These are phyloP conservation scores for Sipunculus nudus DNA, from an alignment of 2,888 invertebrate species.

Conservation along the genomic window DNA sequence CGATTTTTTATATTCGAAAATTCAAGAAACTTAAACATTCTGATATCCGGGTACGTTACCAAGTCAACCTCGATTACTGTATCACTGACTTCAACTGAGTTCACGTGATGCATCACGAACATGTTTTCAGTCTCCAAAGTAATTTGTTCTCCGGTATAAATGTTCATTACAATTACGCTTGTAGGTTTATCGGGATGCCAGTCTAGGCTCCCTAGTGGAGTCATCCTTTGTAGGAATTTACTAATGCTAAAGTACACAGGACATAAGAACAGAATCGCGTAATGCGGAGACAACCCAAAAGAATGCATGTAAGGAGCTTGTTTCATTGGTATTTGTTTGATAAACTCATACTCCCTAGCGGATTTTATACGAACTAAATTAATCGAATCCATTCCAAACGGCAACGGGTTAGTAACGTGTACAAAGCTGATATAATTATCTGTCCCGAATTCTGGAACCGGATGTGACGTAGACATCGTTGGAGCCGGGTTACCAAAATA, in stretches of 20 bases:
- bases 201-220: slow-evolving; percentile 52
- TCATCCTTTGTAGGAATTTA: slow-evolving; percentile 48
- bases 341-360: slow-evolving; percentile 42
- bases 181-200: slow-evolving; percentile 48
- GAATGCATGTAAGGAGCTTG: slow-evolving; percentile 61
- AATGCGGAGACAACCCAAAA: slow-evolving; percentile 52
- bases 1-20: too few relatives aligned
- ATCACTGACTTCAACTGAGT: slow-evolving; percentile 44
- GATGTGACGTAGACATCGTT: slow-evolving; percentile 59
- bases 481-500: slow-evolving; percentile 40
- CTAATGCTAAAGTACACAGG: slow-evolving; percentile 53
- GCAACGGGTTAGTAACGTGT: slow-evolving; percentile 48
- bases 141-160: slow-evolving; percentile 43
- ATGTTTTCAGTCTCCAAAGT: slow-evolving; percentile 44
- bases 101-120: slow-evolving; percentile 59
- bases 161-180: slow-evolving; percentile 48
- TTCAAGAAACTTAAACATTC: slow-evolving; percentile 48
- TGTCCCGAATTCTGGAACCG: slow-evolving; percentile 54
- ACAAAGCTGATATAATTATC: slow-evolving; percentile 50
- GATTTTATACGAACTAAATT: slow-evolving; percentile 50
- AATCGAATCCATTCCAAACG: slow-evolving; percentile 43
- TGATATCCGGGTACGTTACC: slow-evolving; percentile 50
- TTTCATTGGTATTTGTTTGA: slow-evolving; percentile 48
- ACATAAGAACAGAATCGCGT: slow-evolving; percentile 53
- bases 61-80: slow-evolving; percentile 49